Conservation (phyloP, 1,140 invertebrate species). For the Psilanteris sp. region DNA sequence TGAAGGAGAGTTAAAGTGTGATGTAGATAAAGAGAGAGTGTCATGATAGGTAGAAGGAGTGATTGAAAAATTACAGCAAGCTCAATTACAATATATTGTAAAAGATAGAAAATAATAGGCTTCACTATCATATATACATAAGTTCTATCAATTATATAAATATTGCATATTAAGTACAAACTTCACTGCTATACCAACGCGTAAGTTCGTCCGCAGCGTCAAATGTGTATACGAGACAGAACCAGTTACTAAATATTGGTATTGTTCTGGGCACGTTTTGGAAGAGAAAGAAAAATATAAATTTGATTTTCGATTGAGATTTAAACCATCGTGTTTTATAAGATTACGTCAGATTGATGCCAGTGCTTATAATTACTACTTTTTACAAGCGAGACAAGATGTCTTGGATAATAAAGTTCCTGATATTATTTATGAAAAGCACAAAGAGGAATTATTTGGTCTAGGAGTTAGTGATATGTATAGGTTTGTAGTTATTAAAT, state of each 20-base stretch:
- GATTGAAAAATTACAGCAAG: too few relatives aligned
- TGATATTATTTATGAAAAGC: constrained; percentile 87
- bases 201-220: too few relatives aligned
- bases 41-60: too few relatives aligned
- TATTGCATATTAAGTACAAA: too few relatives aligned
- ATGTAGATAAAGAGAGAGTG: too few relatives aligned
- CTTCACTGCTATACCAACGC: too few relatives aligned
- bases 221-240: too few relatives aligned
- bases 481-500: constrained; percentile 70
- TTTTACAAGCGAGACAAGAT: constrained; percentile 90
- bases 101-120: too few relatives aligned
- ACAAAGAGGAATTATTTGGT: constrained; percentile 87
- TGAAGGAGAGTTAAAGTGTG: too few relatives aligned
- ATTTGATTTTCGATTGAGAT: constrained; percentile 88
- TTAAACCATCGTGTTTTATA: constrained; percentile 84
- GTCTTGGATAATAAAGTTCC: constrained; percentile 88
- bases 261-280: constrained; percentile 81
- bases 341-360: constrained; percentile 85
- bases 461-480: constrained; percentile 92
- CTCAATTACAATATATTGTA: too few relatives aligned
- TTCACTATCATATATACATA: too few relatives aligned
- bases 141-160: too few relatives aligned
- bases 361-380: constrained; percentile 90
- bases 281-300: constrained; percentile 79
- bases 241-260: constrained; percentile 83